These are phyloP conservation scores for Lepeophtheirus nordmannii DNA, from an alignment of 2,888 invertebrate species.

Conservation along the genomic window DNA sequence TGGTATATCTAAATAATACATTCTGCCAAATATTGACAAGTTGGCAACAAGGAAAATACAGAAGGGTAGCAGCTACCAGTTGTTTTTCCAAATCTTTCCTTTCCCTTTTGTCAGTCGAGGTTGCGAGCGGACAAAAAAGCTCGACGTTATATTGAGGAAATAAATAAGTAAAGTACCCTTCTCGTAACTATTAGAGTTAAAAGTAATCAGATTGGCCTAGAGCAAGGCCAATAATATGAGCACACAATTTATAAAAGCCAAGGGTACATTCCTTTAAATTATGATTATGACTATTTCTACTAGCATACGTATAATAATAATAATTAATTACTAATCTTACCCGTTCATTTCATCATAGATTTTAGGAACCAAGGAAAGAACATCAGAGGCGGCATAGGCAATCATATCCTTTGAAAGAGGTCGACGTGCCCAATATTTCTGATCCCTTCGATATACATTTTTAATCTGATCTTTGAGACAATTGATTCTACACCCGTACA, in stretches of 20 bases:
- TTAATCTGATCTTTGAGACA: conserved; percentile 65
- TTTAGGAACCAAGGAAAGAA: conserved; percentile 64
- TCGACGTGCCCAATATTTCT: conserved; percentile 63
- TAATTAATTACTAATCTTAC: conserved; percentile 32
- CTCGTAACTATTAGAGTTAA: too few relatives aligned
- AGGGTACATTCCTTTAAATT: neutral
- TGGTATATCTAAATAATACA: too few relatives aligned
- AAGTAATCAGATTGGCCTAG: neutral
- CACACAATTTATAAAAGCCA: conserved; percentile 3
- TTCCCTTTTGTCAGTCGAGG: too few relatives aligned
- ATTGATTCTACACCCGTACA: conserved; percentile 70
- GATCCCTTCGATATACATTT: conserved; percentile 31
- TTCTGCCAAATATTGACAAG: too few relatives aligned
- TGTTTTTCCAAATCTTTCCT: too few relatives aligned
- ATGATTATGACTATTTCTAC: neutral
- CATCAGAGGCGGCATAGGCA: conserved; percentile 75
- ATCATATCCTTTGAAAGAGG: conserved; percentile 81
- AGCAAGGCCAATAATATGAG: neutral
- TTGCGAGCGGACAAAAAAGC: too few relatives aligned
- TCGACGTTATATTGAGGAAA: too few relatives aligned
- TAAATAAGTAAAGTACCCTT: too few relatives aligned
- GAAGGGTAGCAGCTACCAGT: too few relatives aligned
- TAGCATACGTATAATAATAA: too few relatives aligned
- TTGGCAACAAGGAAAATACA: too few relatives aligned
- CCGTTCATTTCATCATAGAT: conserved; percentile 56